phyloP scores from a whole-genome alignment of 2,797 vertebrate species.

The Peromyscus attwateri region DNA sequence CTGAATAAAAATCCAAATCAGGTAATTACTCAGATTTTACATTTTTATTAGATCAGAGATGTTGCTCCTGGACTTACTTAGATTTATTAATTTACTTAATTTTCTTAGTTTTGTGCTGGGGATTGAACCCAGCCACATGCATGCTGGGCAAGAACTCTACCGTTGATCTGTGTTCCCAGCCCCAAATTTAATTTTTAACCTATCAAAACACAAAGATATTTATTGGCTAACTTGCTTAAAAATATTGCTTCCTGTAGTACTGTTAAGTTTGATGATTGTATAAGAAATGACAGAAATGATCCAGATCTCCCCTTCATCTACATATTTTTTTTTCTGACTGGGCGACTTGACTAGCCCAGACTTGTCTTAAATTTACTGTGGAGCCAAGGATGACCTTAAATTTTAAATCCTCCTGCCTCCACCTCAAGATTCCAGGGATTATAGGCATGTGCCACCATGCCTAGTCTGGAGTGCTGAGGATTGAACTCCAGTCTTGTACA shows the following conservation, averaged over 20 bases:
- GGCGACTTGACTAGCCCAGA: not conserved
- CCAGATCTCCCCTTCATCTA: not conserved
- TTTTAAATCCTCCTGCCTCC: not conserved
- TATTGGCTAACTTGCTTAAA: constrained; percentile 58
- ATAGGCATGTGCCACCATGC: not conserved
- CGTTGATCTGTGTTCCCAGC: not conserved
- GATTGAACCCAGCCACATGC: not conserved
- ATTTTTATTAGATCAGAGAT: constrained; percentile 30
- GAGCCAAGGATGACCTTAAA: not conserved
- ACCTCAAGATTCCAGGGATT: not conserved
- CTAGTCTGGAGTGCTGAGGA: not conserved
- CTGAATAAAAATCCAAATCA: constrained; percentile 94
- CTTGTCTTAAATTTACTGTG: not conserved
- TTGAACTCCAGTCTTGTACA: not conserved
- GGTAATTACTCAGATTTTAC: constrained; percentile 86
- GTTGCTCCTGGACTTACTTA: constrained; percentile 29
- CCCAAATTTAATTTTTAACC: constrained; percentile 12
- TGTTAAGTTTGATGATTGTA: constrained; percentile 52
- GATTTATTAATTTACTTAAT: not conserved
- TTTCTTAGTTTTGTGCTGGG: not conserved
- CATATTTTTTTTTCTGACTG: not conserved
- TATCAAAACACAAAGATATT: constrained; percentile 26
- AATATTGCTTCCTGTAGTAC: not conserved
- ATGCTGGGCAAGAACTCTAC: not conserved
- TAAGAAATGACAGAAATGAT: constrained; percentile 14